Conservation (phyloP, 2,797 vertebrate species). For the Malurus splendens region DNA sequence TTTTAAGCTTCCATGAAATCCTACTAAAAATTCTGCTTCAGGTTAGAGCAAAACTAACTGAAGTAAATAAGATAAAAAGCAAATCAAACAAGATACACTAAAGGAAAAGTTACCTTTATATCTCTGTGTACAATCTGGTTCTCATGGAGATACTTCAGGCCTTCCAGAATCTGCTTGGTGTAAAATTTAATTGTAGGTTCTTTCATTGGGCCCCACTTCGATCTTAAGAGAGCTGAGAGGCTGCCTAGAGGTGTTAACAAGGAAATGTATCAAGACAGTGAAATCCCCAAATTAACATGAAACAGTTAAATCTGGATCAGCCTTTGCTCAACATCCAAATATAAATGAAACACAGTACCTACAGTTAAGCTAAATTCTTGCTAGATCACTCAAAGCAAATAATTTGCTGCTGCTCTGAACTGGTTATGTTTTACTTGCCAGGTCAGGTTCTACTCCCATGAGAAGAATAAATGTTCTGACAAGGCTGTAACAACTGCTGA, state of each 20-base stretch:
- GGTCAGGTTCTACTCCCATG: not conserved
- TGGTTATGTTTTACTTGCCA: not conserved
- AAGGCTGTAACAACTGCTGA: not conserved
- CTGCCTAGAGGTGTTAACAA: conserved; percentile 66
- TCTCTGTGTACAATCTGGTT: conserved; percentile 82
- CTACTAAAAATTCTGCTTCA: not conserved
- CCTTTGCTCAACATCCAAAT: not conserved
- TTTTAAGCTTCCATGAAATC: not conserved
- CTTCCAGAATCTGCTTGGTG: conserved; percentile 80
- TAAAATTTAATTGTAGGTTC: conserved; percentile 80
- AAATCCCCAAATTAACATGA: not conserved
- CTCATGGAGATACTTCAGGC: conserved; percentile 79
- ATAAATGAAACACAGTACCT: not conserved
- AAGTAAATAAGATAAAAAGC: not conserved
- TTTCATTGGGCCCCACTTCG: conserved; percentile 81
- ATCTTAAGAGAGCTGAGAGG: conserved; percentile 75
- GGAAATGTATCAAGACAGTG: not conserved
- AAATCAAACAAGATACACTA: not conserved
- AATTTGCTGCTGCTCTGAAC: not conserved
- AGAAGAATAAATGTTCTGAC: not conserved
- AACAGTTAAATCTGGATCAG: not conserved
- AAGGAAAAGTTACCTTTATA: conserved; percentile 74
- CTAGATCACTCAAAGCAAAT: not conserved
- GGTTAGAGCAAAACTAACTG: not conserved
- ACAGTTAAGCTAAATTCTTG: not conserved